phyloP scores from a whole-genome alignment of 2,888 invertebrate species.

The Erebia palarica region DNA sequence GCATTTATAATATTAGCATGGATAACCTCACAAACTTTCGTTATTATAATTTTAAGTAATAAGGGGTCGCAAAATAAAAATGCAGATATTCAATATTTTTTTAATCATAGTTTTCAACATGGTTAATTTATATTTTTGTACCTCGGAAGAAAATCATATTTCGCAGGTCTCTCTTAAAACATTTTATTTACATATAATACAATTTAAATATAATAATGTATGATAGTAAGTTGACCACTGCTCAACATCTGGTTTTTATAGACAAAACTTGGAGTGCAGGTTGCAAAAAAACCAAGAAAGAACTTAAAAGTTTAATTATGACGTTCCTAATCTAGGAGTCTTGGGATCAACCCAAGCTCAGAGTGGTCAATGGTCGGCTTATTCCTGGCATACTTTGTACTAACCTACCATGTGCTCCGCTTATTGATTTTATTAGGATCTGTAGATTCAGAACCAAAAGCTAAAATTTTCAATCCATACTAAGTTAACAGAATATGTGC shows the following conservation, averaged over 20 bases:
- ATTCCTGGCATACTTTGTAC: no score
- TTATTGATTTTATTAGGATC: no score
- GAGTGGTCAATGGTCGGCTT: no score
- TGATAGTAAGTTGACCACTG: conserved; percentile 65
- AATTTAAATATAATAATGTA: conserved; percentile 62
- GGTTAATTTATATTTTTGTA: conserved; percentile 80
- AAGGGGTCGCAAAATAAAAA: conserved; percentile 47
- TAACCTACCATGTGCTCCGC: no score
- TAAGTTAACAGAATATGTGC: neutral
- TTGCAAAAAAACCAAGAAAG: no score
- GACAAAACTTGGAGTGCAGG: conserved; percentile 31
- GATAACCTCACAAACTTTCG: no score
- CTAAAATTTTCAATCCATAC: no score
- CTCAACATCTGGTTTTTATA: conserved; percentile 45
- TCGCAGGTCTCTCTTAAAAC: conserved; percentile 76
- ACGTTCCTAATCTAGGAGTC: no score
- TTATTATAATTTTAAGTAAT: neutral
- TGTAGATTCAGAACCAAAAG: no score
- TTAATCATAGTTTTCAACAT: conserved; percentile 82
- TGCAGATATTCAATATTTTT: conserved; percentile 63
- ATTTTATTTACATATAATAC: conserved; percentile 81
- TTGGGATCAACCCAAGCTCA: no score
- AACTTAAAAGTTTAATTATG: no score
- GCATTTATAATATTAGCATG: no score
- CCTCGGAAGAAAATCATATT: conserved; percentile 82